Percentiles rank a stretch among this genome's conserved stretches.
Conservation (phyloP, 2,113 vertebrate genomes). For the Psilopsiagon aymara region DNA sequence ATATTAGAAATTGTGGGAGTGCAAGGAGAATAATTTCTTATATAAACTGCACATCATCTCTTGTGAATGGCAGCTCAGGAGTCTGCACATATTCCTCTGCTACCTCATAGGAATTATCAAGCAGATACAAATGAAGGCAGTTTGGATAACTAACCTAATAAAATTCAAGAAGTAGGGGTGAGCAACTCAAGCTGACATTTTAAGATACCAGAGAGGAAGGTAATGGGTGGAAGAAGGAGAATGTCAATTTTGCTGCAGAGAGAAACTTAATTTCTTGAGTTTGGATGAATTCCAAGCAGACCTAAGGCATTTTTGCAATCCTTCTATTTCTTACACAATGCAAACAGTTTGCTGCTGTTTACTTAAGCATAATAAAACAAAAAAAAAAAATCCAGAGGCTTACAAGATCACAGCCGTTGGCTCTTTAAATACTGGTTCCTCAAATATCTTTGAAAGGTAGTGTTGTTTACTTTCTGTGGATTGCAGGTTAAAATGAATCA, state of each 20-base stretch:
- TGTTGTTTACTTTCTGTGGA: conserved; percentile 51
- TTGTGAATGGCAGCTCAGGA: neutral
- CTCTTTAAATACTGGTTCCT: conserved; percentile 42
- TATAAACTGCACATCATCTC: neutral
- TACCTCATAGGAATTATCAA: neutral
- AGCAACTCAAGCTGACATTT: neutral
- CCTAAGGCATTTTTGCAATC: neutral
- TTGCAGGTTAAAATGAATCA: conserved; percentile 57
- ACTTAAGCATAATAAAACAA: conserved; percentile 38
- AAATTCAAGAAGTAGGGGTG: neutral
- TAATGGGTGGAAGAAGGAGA: neutral
- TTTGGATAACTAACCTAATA: conserved; percentile 31
- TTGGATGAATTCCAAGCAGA: conserved; percentile 32
- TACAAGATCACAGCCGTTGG: conserved; percentile 29
- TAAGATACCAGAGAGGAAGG: neutral
- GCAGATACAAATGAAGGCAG: conserved; percentile 2
- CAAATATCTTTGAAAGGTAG: neutral
- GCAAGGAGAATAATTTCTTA: neutral
- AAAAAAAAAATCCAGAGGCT: conserved; percentile 42
- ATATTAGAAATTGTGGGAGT: neutral
- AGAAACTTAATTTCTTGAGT: conserved; percentile 46
- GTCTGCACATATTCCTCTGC: neutral
- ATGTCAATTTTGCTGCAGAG: neutral
- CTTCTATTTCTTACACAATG: neutral
- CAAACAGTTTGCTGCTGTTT: conserved; percentile 52